A percentile compares a stretch with the other conserved stretches of the same genome.
Conservation (phyloP, 2,113 vertebrate genomes). For the Gobius niger region DNA sequence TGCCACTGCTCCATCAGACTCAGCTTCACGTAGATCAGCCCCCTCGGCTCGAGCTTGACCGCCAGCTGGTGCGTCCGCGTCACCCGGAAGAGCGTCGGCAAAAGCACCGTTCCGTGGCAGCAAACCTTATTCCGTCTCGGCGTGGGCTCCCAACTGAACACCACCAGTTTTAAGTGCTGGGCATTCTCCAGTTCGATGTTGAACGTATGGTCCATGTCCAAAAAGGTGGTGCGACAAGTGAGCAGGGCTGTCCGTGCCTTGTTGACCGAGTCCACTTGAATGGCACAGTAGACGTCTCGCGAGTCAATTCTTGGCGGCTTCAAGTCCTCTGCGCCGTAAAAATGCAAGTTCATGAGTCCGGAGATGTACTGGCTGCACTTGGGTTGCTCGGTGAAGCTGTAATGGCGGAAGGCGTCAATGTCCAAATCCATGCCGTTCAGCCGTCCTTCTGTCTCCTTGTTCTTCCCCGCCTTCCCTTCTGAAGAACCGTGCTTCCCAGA, state of each 20-base stretch:
- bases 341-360: conserved; percentile 95
- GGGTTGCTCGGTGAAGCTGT: conserved; percentile 93
- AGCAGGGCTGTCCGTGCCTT: conserved; percentile 96
- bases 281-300: conserved; percentile 95
- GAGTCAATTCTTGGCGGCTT: conserved; percentile 93
- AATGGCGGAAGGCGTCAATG: conserved; percentile 93
- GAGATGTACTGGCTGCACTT: conserved; percentile 94
- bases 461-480: conserved; percentile 79
- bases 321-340: conserved; percentile 96
- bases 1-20: conserved; percentile 95
- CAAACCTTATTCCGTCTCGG: conserved; percentile 87
- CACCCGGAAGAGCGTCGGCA: conserved; percentile 91
- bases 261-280: conserved; percentile 96
- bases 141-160: conserved; percentile 97
- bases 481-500: conserved; percentile 83
- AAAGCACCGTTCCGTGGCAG: conserved; percentile 91
- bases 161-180: conserved; percentile 94
- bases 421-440: conserved; percentile 83
- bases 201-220: conserved; percentile 98
- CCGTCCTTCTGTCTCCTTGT: conserved; percentile 67
- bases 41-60: conserved; percentile 93
- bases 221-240: conserved; percentile 88
- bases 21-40: conserved; percentile 95
- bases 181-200: conserved; percentile 98
- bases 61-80: conserved; percentile 89